phyloP scores from a whole-genome alignment of 1,140 invertebrate genomes.

The Liolophura sinensis region DNA sequence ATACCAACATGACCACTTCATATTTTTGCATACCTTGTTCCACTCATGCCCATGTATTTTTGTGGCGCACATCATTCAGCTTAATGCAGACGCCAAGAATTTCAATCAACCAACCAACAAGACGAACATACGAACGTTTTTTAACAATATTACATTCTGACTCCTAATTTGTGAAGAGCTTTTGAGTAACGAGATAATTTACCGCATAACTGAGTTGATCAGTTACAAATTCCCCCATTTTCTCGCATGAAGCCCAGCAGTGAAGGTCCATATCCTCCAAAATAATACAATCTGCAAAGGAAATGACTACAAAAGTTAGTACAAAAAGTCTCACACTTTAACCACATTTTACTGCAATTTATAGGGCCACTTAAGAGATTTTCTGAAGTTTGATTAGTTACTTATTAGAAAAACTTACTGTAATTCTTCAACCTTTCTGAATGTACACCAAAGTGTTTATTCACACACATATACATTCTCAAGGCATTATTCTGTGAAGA shows the following conservation, averaged over 20 bases:
- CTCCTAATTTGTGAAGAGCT: conserved; percentile 1
- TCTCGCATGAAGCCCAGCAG: conserved; percentile 16
- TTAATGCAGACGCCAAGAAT: conserved; percentile 2
- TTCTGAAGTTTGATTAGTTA: too few species aligned
- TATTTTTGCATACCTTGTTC: too few species aligned
- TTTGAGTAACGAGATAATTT: conserved; percentile 5
- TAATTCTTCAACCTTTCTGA: too few species aligned
- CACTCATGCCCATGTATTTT: conserved; percentile 1
- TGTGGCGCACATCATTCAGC: not conserved
- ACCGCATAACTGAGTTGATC: conserved; percentile 24
- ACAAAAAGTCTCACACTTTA: not conserved
- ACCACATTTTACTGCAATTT: not conserved
- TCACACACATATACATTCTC: too few species aligned
- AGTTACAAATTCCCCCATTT: conserved; percentile 34
- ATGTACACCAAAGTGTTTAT: too few species aligned
- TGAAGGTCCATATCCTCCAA: conserved; percentile 59
- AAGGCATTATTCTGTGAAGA: too few species aligned
- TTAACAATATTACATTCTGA: conserved; percentile 1
- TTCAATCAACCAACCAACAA: not conserved
- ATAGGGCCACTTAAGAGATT: not conserved
- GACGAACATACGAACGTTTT: conserved; percentile 4
- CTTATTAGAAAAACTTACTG: too few species aligned
- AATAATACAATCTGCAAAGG: conserved; percentile 57
- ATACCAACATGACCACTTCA: too few species aligned
- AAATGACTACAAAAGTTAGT: conserved; percentile 2